phyloP scores from a whole-genome alignment of 2,888 invertebrate genomes.

The Dione vanillae region DNA sequence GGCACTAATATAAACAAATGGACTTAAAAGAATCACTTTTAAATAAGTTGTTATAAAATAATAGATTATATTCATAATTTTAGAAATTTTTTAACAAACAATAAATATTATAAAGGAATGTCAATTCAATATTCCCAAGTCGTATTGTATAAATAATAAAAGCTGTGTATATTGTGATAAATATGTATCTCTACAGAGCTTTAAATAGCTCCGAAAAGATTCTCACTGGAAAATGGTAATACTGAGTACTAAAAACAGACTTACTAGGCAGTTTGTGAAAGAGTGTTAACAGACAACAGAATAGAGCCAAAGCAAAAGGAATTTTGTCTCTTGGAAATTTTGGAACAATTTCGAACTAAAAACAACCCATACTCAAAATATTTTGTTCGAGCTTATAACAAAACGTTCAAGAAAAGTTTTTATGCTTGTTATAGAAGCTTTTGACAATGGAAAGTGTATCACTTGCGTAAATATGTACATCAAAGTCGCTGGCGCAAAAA shows the following conservation, averaged over 20 bases:
- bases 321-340: slow-evolving; percentile 12
- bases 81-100: too few relatives aligned
- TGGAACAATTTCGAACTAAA: slow-evolving; percentile 20
- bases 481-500: background rate
- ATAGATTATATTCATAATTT: too few relatives aligned
- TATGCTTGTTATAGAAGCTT: slow-evolving; percentile 25
- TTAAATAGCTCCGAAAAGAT: slow-evolving; percentile 30
- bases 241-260: slow-evolving; percentile 35
- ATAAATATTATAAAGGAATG: background rate
- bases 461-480: slow-evolving; percentile 14
- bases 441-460: slow-evolving; percentile 17
- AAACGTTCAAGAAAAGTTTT: slow-evolving; percentile 32
- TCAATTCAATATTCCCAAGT: background rate
- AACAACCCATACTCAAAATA: slow-evolving; percentile 29
- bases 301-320: slow-evolving; percentile 12
- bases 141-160: background rate
- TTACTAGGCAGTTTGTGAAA: slow-evolving; percentile 36
- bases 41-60: background rate
- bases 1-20: slow-evolving; percentile 28
- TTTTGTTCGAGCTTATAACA: slow-evolving; percentile 30
- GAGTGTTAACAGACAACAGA: slow-evolving; percentile 21
- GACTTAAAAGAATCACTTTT: slow-evolving; percentile 8
- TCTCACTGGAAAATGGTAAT: slow-evolving; percentile 37
- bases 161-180: slow-evolving; percentile 8
- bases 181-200: slow-evolving; percentile 14